These are phyloP conservation scores for Gymnothorax reevesii DNA, from an alignment of 2,797 vertebrate genomes.

Conservation along the genomic window DNA sequence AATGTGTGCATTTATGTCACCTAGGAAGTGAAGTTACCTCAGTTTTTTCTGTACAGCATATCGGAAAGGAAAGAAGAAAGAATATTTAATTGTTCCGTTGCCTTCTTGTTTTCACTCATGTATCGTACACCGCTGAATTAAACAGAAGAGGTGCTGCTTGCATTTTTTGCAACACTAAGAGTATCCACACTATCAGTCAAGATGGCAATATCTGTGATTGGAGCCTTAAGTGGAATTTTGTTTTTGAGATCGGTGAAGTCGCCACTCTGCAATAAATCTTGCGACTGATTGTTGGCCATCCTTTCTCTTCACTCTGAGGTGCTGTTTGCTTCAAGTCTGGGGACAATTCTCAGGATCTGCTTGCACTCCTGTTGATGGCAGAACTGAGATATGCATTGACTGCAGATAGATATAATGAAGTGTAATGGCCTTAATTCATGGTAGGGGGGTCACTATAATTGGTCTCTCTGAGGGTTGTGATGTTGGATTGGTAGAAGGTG, in stretches of 20 bases:
- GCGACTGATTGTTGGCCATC: constrained; percentile 81
- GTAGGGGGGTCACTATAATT: background rate
- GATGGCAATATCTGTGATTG: constrained; percentile 82
- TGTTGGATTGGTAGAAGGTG: background rate
- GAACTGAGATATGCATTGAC: background rate
- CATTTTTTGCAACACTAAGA: constrained; percentile 81
- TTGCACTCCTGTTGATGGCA: background rate
- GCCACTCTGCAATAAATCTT: constrained; percentile 93
- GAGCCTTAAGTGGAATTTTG: constrained; percentile 89
- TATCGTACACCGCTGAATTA: constrained; percentile 79
- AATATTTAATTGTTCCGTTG: constrained; percentile 69
- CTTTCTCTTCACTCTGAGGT: constrained; percentile 49
- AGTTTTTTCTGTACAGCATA: constrained; percentile 78
- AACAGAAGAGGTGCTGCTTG: constrained; percentile 63
- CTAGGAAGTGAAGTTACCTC: constrained; percentile 73
- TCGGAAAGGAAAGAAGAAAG: constrained; percentile 66
- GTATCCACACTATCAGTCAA: constrained; percentile 72
- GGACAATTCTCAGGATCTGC: no score
- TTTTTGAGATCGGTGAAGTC: constrained; percentile 84
- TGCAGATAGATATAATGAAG: background rate
- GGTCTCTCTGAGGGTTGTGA: background rate
- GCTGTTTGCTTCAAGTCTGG: background rate
- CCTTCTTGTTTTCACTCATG: constrained; percentile 81
- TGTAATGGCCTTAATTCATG: background rate
- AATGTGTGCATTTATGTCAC: constrained; percentile 77